Evolutionary conservation across 2,888 invertebrate species (phyloP).

Genomic region (Ochropacha duplaris): DNA sequence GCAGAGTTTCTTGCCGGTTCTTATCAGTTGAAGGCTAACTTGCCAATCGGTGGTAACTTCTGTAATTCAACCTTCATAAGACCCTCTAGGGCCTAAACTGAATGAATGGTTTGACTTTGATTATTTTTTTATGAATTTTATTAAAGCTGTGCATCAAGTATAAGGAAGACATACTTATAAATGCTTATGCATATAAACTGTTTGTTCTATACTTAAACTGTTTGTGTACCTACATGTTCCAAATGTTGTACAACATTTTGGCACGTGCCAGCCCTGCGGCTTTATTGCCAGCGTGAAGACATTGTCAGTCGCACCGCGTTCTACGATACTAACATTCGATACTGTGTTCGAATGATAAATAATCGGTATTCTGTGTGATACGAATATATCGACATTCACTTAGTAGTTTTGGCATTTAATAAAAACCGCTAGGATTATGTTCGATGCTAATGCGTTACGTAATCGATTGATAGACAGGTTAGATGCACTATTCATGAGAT

Average conservation of each 20-base stretch:
- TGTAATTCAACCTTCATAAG: no score
- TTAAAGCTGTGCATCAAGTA: no score
- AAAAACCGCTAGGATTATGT: slow-evolving; percentile 18
- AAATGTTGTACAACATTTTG: slow-evolving; percentile 13
- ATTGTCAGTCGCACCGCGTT: slow-evolving; percentile 36
- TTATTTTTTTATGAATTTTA: no score
- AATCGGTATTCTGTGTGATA: slow-evolving; percentile 52
- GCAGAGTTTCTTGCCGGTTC: no score
- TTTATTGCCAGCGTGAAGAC: slow-evolving; percentile 22
- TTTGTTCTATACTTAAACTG: slow-evolving; percentile 7
- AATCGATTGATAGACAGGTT: neutral
- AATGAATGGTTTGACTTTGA: neutral
- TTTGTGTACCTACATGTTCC: slow-evolving; percentile 4
- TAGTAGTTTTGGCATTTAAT: slow-evolving; percentile 26
- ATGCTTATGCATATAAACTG: neutral
- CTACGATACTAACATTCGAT: slow-evolving; percentile 31
- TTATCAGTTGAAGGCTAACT: no score
- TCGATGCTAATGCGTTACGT: slow-evolving; percentile 5
- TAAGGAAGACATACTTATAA: neutral
- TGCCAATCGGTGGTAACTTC: no score
- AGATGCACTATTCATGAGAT: neutral
- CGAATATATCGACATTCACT: slow-evolving; percentile 42
- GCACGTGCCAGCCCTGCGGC: slow-evolving; percentile 14
- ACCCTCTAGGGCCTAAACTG: no score
- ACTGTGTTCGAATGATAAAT: slow-evolving; percentile 46